A percentile compares a stretch with the other conserved stretches of the same genome.
Evolutionary conservation across 2,113 vertebrate genomes (phyloP).

Genomic region (Nesoenas mayeri): DNA sequence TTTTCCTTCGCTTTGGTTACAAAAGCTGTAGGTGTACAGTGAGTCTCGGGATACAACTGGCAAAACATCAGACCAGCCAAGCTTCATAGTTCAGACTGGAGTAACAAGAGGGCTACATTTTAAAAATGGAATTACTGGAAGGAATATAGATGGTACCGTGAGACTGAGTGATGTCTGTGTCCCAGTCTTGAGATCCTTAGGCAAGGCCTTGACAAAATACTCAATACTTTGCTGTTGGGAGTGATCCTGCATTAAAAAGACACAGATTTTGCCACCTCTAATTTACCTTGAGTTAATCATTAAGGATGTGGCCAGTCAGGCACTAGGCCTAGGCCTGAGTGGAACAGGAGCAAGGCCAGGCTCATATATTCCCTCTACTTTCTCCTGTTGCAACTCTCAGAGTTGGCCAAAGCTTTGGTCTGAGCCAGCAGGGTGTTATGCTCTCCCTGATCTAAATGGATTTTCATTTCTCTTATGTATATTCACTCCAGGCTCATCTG

Average conservation of each 20-base stretch:
- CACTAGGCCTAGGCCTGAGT: too few species aligned
- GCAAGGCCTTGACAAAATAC: not conserved
- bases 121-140: not conserved
- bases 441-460: not conserved
- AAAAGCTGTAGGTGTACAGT: not conserved
- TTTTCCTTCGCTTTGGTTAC: not conserved
- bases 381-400: not conserved
- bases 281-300: not conserved
- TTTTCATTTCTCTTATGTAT: not conserved
- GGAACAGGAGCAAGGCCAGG: too few species aligned
- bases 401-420: not conserved
- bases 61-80: not conserved
- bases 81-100: not conserved
- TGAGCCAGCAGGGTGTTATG: not conserved
- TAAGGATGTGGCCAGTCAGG: slow-evolving; percentile 14
- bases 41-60: not conserved
- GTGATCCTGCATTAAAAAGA: not conserved
- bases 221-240: not conserved
- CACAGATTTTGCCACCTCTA: not conserved
- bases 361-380: too few species aligned
- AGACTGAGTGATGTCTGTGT: not conserved
- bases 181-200: not conserved
- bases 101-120: not conserved
- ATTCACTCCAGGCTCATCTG: not conserved
- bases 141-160: not conserved